A percentile compares a stretch with the other conserved stretches of the same genome.
Conservation (phyloP, 2,113 vertebrate genomes). For the Nibea albiflora region DNA sequence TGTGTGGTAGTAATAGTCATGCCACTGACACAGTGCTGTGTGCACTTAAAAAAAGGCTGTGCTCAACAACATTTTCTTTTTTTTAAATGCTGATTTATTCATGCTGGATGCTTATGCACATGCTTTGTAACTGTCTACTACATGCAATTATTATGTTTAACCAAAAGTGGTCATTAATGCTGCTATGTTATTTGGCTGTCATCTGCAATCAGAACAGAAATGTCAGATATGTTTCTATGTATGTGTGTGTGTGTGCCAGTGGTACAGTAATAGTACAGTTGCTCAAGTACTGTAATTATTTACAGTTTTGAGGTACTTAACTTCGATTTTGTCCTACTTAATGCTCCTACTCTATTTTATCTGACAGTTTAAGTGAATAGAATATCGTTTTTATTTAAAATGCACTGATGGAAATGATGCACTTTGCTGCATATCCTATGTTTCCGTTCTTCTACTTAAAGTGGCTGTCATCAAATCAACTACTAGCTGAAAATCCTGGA, state of each 20-base stretch:
- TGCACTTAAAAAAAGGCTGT: not conserved
- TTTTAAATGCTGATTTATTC: not conserved
- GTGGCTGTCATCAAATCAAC: not conserved
- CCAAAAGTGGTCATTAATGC: not conserved
- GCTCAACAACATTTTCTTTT: not conserved
- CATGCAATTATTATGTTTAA: slow-evolving; percentile 15
- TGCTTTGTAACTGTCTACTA: not conserved
- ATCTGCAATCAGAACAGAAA: not conserved
- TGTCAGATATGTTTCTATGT: not conserved
- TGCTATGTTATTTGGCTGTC: slow-evolving; percentile 5
- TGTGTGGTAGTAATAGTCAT: slow-evolving; percentile 9
- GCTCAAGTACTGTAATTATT: not conserved
- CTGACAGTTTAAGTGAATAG: not conserved
- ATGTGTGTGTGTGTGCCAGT: not conserved
- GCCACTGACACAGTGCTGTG: not conserved
- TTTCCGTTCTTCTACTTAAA: not conserved
- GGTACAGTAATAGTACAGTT: not conserved
- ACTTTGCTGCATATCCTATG: no score
- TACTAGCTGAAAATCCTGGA: no score
- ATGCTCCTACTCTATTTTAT: not conserved
- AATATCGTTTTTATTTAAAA: not conserved
- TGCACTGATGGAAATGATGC: no score
- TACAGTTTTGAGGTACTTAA: not conserved
- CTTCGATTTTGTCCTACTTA: not conserved
- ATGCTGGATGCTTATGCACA: not conserved